phyloP scores from a whole-genome alignment of 2,888 invertebrate genomes.

The Agrilus cyanescens region DNA sequence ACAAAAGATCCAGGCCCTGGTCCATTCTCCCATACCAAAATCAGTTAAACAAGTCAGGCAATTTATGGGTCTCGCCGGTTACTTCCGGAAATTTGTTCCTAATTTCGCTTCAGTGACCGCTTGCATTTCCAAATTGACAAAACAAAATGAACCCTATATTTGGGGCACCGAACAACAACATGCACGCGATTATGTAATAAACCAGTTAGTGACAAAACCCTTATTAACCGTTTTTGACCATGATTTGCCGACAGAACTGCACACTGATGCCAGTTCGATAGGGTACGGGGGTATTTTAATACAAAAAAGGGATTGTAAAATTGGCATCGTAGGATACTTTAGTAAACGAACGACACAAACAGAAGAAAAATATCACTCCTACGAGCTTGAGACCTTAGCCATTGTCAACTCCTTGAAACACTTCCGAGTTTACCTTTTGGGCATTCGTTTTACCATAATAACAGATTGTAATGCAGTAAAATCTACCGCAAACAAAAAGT shows the following conservation, averaged over 20 bases:
- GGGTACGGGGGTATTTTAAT: slow-evolving; percentile 21
- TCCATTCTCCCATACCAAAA: too few species aligned
- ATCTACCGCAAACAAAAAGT: slow-evolving; percentile 18
- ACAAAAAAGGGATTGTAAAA: slow-evolving; percentile 15
- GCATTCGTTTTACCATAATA: slow-evolving; percentile 19
- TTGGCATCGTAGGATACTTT: slow-evolving; percentile 19
- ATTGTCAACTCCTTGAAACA: slow-evolving; percentile 20
- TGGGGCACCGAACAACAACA: too few species aligned
- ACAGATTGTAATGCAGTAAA: too few species aligned
- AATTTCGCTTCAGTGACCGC: too few species aligned
- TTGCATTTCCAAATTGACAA: too few species aligned
- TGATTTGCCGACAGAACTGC: slow-evolving; percentile 15
- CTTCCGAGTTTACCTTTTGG: slow-evolving; percentile 21
- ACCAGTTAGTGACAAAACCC: too few species aligned
- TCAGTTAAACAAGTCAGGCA: too few species aligned
- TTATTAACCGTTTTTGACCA: slow-evolving; percentile 20
- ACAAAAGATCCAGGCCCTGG: too few species aligned
- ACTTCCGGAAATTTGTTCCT: too few species aligned
- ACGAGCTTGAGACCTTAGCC: slow-evolving; percentile 25
- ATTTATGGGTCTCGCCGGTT: too few species aligned
- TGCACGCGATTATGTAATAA: too few species aligned
- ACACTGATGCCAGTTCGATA: slow-evolving; percentile 20
- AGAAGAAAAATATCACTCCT: slow-evolving; percentile 22
- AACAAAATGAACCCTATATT: too few species aligned
- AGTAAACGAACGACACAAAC: slow-evolving; percentile 17